These are phyloP conservation scores for Nemotelus pantherinus DNA, from an alignment of 2,888 invertebrate genomes.

Conservation along the genomic window DNA sequence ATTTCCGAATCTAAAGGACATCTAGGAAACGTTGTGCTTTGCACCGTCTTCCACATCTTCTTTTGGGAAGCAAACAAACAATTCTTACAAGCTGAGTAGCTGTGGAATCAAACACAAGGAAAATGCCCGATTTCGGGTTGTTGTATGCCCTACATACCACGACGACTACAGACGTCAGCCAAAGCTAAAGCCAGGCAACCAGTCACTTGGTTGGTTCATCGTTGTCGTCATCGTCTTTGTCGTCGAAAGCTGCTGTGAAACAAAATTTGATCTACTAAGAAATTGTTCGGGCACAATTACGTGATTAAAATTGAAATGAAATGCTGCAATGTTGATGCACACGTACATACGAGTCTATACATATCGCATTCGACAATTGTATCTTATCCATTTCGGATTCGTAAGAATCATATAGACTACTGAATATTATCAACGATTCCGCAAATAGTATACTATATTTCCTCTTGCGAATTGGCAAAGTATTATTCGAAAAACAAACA, in stretches of 20 bases:
- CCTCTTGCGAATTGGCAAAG: conserved; percentile 39
- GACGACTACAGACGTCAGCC: no score
- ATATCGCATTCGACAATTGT: no score
- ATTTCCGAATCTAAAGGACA: conserved; percentile 1
- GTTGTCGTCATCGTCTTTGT: background rate
- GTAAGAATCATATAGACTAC: background rate
- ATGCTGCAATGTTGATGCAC: conserved; percentile 44
- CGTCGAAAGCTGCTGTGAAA: conserved; percentile 20
- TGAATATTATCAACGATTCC: conserved; percentile 17
- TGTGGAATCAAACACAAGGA: background rate
- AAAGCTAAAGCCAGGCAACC: no score
- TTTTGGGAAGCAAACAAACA: conserved; percentile 20
- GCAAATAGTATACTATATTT: conserved; percentile 21
- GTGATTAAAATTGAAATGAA: conserved; percentile 50
- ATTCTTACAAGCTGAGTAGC: conserved; percentile 5
- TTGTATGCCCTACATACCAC: no score
- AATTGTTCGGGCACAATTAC: conserved; percentile 49
- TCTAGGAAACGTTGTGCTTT: conserved; percentile 13
- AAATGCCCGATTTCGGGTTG: background rate
- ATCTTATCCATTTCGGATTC: background rate
- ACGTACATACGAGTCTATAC: background rate
- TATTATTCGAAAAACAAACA: conserved; percentile 47
- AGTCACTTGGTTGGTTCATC: background rate
- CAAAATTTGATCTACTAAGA: conserved; percentile 46
- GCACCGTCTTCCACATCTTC: conserved; percentile 10